Evolutionary conservation across 2,113 vertebrate species (phyloP).

Genomic region (Notothenia coriiceps): DNA sequence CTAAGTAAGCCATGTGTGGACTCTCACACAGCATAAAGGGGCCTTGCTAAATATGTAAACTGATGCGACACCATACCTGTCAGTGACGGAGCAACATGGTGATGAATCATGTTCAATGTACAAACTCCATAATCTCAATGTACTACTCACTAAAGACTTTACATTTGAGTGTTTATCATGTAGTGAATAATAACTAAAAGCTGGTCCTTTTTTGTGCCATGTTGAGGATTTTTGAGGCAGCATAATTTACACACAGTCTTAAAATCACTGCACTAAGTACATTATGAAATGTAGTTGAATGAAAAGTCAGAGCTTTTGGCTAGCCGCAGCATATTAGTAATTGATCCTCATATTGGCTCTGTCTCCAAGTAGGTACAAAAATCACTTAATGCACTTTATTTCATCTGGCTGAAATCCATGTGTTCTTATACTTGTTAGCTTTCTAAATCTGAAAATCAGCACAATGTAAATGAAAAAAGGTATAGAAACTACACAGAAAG

Average conservation of each 20-base stretch:
- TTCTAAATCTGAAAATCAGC: neutral
- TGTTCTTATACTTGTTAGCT: neutral
- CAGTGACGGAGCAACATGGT: neutral
- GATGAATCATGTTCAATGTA: neutral
- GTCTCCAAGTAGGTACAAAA: neutral
- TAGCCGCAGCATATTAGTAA: constrained; percentile 10
- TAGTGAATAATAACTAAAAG: neutral
- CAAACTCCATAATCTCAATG: neutral
- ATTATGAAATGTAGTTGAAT: constrained; percentile 22
- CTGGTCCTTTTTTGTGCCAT: neutral
- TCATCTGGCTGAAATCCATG: neutral
- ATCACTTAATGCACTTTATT: neutral
- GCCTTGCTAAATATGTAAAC: neutral
- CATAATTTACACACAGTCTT: neutral
- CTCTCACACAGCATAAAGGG: neutral
- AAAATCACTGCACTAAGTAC: neutral
- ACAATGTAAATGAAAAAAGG: neutral
- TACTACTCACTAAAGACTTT: neutral
- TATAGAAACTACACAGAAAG: neutral
- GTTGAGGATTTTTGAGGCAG: neutral
- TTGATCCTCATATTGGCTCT: neutral
- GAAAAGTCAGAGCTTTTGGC: constrained; percentile 9
- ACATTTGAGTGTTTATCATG: neutral
- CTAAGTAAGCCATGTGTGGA: neutral
- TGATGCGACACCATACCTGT: neutral